Base-by-base conservation (phyloP, 2,888 invertebrate species). In the Apamea monoglypha region DNA sequence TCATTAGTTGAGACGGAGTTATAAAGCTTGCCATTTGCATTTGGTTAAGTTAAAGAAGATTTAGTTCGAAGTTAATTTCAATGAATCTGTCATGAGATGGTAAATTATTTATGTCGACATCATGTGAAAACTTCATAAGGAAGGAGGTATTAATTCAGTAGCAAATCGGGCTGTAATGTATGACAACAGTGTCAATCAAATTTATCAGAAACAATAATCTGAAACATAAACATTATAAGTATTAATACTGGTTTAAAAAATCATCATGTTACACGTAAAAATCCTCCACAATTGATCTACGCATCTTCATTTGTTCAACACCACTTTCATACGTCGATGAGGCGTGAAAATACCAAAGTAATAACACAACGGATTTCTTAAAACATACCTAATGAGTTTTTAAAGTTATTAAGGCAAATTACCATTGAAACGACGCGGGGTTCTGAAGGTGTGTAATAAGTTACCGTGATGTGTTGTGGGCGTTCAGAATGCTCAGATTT, bases 381-480 rank as follows among this genome's bases (percentile, higher is more conserved):
- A 92, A 93, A 91, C 91, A 91, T 89, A 85, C 88, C 86, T 95
- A 95, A 96, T 95, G 94, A 95, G 94, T 94, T 96, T 94, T 94
- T 91, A 92, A 94, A 95, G 95, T 95, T 95, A 96, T 96, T 95
- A 96, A 94, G 92, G 93, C 92, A 95, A 96, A 96, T 96, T 94
- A 93, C 95, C 91, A 92, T 92, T 87, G 91, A 91, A 92, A 92
- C 91, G 92, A 90, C 88, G 91, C 88, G 90, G 91, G 94, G 94
- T 94, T 94, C 93, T 94, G 66, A 94, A 91, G 90, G 88, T 89
- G 89, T 91, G 92, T 95, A 94, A 95, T 95, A 93, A 91, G 93
- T 93, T 92, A 88, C 85, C 86, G 80, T 93, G 94, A 94, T 94
- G 94, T 92, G 84, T 78, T 75, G 90, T 90, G 90, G 91, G 91